Conservation (phyloP, 2,888 invertebrate species). For the Nephrocerus scutellatus region DNA sequence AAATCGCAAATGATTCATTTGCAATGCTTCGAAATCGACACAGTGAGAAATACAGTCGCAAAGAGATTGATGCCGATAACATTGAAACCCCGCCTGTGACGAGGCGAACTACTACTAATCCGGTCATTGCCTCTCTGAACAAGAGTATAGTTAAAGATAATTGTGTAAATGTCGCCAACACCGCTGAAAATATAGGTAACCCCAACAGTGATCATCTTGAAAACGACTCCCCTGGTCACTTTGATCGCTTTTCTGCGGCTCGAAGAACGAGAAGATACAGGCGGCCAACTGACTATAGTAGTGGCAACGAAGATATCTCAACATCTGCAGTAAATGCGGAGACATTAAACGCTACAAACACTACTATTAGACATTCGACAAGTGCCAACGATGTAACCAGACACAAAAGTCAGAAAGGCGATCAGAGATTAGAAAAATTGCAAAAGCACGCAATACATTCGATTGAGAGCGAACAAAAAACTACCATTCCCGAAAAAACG, state of each 20-base stretch:
- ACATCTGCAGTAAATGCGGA: constrained; percentile 42
- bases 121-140: constrained; percentile 31
- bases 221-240: constrained; percentile 59
- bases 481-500: constrained; percentile 34
- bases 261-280: constrained; percentile 77
- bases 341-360: no score
- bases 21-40: constrained; percentile 32
- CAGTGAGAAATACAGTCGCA: constrained; percentile 54
- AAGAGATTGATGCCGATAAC: constrained; percentile 84
- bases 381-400: constrained; percentile 28
- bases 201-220: constrained; percentile 19
- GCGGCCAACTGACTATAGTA: constrained; percentile 55
- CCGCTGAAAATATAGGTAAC: constrained; percentile 16
- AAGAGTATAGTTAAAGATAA: constrained; percentile 34
- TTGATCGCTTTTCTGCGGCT: constrained; percentile 76
- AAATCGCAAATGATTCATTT: constrained; percentile 29
- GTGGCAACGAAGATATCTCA: constrained; percentile 53
- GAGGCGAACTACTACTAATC: no score
- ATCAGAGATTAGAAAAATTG: constrained; percentile 13
- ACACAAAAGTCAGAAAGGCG: constrained; percentile 19
- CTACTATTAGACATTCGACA: constrained; percentile 27
- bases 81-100: constrained; percentile 83
- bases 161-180: constrained; percentile 27
- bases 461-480: constrained; percentile 5
- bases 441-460: constrained; percentile 18